Evolutionary conservation across 2,888 invertebrate species (phyloP), one percentile per base, ranked within the genome.

Genomic region (Parasteatoda lunata): DNA sequence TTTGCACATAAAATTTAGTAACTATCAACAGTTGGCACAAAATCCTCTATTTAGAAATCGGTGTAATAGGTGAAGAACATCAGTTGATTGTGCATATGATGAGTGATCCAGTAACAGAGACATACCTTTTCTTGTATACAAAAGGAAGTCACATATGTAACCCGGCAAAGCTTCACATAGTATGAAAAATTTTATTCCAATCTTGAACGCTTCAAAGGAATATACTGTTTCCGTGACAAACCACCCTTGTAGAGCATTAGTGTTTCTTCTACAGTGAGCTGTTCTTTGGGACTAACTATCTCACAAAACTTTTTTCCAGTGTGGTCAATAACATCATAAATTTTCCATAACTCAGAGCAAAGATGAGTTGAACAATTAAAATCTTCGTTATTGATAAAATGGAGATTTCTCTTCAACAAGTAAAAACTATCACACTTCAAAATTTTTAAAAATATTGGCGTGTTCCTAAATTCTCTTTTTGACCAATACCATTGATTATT

Each of bases 251-350:
- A 89, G 64, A 89, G 86, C 51, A 89, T 78, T 49, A 89, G 70
- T 59, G 76, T 81, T 83, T 89, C 89, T 68, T 89, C 89, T 6
- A 89, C 73, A n/a, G 77, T 85, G 11, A 89, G 51, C 64, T 83
- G 68, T 71, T 49, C 59, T 15, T 69, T 66, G n/a, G 86, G 89
- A 15, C 4, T 72, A 15, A 72, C n/a, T 72, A 52, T 59, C 0
- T 45, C 15, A 75, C 30, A 0, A 30, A 75, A 64, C 47, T 59
- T 59, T 75, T 75, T 75, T 64, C 65, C 47, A 75, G 47, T 75
- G 4, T 75, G 45, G 47, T 59, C 64, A 75, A 64, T 64, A 64
- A 64, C 64, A 64, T 75, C 59, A 47, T 75, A 75, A 75, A 75
- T 47, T 75, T 30, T 30, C 30, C 2, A 30, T 30, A 30, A 2